These are phyloP conservation scores for Pyrrhosoma nymphula DNA, from an alignment of 2,888 invertebrate species.

Conservation along the genomic window DNA sequence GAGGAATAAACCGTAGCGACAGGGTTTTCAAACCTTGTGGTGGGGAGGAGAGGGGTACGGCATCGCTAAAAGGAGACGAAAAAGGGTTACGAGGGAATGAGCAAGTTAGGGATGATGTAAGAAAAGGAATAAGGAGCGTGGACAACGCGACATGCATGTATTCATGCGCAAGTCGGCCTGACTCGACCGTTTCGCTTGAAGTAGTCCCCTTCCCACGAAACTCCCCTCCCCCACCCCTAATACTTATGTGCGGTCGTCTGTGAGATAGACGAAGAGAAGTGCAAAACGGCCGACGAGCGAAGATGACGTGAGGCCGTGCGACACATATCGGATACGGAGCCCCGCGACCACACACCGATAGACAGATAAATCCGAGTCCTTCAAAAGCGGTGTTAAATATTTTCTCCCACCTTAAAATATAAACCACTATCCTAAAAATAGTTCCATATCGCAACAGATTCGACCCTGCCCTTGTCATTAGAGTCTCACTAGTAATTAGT, in stretches of 20 bases:
- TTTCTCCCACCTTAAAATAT: not conserved
- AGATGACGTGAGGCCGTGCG: not conserved
- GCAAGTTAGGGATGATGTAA: not conserved
- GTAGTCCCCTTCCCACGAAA: not conserved
- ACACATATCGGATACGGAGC: not conserved
- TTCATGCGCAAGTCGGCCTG: not conserved
- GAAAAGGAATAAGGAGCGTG: not conserved
- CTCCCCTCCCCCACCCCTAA: not conserved
- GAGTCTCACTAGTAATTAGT: too few relatives aligned
- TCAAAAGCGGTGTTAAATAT: not conserved
- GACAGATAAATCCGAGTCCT: not conserved
- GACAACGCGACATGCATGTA: constrained; percentile 14
- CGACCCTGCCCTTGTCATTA: too few relatives aligned
- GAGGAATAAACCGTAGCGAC: not conserved
- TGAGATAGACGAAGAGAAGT: not conserved
- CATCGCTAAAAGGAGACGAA: not conserved
- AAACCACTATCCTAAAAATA: not conserved
- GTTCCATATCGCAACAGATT: too few relatives aligned
- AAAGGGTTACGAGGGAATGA: not conserved
- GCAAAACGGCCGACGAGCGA: not conserved
- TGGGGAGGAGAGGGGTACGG: not conserved
- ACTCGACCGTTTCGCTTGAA: not conserved
- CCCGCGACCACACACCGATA: not conserved
- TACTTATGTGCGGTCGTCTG: not conserved
- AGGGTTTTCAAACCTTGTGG: not conserved